phyloP scores from a whole-genome alignment of 1,140 invertebrate species.

The Mactra quadrangularis region DNA sequence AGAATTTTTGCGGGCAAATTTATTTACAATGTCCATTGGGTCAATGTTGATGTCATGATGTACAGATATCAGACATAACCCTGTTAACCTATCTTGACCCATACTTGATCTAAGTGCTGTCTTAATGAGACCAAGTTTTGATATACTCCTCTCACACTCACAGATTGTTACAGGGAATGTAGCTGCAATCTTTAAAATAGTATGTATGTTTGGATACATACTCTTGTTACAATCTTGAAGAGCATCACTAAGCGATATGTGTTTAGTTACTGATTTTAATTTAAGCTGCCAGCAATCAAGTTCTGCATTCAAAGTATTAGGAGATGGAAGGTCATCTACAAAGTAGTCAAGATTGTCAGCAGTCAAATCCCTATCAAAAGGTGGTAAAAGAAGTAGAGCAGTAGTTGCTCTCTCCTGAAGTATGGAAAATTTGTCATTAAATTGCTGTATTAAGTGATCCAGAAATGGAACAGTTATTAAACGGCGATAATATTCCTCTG shows the following conservation, averaged over 20 bases:
- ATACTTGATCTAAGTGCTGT: no score
- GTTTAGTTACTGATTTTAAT: background rate
- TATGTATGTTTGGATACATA: conserved; percentile 7
- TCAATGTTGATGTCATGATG: no score
- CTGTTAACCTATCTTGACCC: no score
- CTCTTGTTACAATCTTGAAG: background rate
- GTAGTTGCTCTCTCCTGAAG: conserved; percentile 14
- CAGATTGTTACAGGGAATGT: conserved; percentile 14
- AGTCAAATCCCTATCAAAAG: background rate
- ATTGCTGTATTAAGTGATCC: conserved; percentile 26
- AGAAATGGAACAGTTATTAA: conserved; percentile 34
- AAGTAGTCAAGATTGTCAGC: conserved; percentile 6
- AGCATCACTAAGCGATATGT: background rate
- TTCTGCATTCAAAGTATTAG: background rate
- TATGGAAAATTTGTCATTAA: conserved; percentile 4
- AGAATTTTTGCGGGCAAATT: no score
- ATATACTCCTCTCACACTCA: conserved; percentile 7
- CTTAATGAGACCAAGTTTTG: no score
- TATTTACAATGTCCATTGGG: no score
- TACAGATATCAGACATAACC: no score
- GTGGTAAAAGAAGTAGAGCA: conserved; percentile 7
- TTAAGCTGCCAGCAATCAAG: background rate
- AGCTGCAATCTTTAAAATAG: no score
- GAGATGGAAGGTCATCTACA: background rate
- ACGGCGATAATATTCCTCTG: conserved; percentile 8